These are phyloP conservation scores for Cyclina sinensis DNA, from an alignment of 1,140 invertebrate species.

Conservation along the genomic window DNA sequence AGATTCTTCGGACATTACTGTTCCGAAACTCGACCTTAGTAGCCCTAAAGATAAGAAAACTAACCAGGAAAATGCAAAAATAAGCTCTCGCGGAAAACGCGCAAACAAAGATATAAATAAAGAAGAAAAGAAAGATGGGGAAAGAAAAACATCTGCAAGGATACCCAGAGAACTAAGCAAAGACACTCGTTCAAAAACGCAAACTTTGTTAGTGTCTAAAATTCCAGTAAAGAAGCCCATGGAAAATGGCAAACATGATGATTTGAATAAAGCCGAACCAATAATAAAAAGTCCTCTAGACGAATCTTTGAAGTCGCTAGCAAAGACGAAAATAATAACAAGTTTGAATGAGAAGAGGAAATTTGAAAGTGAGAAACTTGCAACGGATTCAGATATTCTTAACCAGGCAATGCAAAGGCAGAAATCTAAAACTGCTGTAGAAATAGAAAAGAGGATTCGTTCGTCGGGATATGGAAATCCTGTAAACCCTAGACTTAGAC, in stretches of 20 bases:
- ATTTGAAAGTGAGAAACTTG: not conserved
- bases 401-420: conserved; percentile 30
- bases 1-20: no score
- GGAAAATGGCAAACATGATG: not conserved
- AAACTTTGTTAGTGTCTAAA: conserved; percentile 42
- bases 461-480: conserved; percentile 63
- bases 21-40: conserved; percentile 35
- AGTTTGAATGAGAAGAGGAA: conserved; percentile 13
- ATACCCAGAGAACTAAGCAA: not conserved
- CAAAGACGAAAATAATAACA: not conserved
- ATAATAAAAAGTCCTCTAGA: not conserved
- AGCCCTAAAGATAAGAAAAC: conserved; percentile 23
- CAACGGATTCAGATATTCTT: not conserved
- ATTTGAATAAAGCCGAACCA: conserved; percentile 11
- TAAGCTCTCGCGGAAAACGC: not conserved
- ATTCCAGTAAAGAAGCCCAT: conserved; percentile 21
- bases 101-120: not conserved
- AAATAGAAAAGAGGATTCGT: conserved; percentile 42
- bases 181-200: conserved; percentile 38
- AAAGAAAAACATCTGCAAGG: not conserved
- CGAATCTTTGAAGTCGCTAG: not conserved
- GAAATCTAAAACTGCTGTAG: conserved; percentile 31
- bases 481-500: conserved; percentile 54
- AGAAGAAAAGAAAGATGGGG: not conserved
- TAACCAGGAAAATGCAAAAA: not conserved